Evolutionary conservation across 2,113 vertebrate species (phyloP).

Genomic region (Cromileptes altivelis): DNA sequence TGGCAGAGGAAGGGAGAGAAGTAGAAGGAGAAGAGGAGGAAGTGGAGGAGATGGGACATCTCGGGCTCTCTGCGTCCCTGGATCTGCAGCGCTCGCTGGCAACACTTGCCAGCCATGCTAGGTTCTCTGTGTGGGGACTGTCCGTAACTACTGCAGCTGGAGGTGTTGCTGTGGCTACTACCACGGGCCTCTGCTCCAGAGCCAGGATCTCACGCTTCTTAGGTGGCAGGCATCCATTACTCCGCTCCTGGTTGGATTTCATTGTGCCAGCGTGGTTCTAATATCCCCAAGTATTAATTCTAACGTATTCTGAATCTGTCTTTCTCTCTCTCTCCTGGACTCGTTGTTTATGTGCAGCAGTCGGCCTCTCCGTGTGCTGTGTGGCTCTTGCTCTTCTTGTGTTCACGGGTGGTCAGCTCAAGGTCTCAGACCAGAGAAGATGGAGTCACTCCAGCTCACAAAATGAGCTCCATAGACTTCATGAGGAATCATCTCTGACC

Average conservation of each 20-base stretch:
- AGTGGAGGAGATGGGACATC: conserved; percentile 82
- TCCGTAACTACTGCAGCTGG: conserved; percentile 84
- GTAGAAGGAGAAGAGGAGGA: conserved; percentile 68
- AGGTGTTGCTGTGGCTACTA: conserved; percentile 81
- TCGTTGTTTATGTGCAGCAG: conserved; percentile 28
- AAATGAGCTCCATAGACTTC: conserved; percentile 92
- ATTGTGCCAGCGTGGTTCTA: conserved; percentile 82
- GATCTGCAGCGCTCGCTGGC: conserved; percentile 86
- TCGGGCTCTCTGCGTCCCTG: conserved; percentile 87
- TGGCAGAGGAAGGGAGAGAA: conserved; percentile 63
- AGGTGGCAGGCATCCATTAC: conserved; percentile 98
- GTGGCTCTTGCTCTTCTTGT: conserved; percentile 80
- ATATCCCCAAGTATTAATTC: conserved; percentile 31
- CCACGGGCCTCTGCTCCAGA: conserved; percentile 91
- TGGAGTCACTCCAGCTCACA: conserved; percentile 90
- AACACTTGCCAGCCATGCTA: conserved; percentile 92
- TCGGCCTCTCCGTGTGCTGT: conserved; percentile 30
- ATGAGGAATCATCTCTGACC: conserved; percentile 97
- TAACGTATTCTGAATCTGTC: conserved; percentile 30
- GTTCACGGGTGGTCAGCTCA: conserved; percentile 77
- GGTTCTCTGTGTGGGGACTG: conserved; percentile 87
- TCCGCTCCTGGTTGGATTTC: conserved; percentile 99
- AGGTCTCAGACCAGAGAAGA: conserved; percentile 88
- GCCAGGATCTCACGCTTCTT: conserved; percentile 98
- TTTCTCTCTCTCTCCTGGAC: conserved; percentile 40